Percentiles rank a stretch among this genome's conserved stretches.
Conservation (phyloP, 2,888 invertebrate genomes). For the Melitaea athalia region DNA sequence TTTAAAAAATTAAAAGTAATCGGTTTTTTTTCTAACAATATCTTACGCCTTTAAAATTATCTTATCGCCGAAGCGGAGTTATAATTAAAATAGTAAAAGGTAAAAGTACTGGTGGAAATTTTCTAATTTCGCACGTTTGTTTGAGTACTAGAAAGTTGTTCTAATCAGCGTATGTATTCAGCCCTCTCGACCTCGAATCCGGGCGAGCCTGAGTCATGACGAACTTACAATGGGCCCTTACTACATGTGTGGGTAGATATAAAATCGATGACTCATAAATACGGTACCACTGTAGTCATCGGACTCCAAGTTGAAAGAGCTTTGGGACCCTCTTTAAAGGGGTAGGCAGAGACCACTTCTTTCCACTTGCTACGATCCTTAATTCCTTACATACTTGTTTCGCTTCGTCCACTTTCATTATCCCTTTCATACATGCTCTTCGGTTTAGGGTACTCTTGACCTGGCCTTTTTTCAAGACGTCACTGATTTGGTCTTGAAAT, state of each 20-base stretch:
- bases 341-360: too few species aligned
- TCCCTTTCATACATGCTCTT: too few species aligned
- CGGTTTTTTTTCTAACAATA: neutral
- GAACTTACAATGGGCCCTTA: slow-evolving; percentile 44
- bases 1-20: neutral
- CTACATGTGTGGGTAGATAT: slow-evolving; percentile 7
- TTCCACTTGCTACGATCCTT: too few species aligned
- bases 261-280: slow-evolving; percentile 12
- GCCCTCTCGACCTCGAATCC: slow-evolving; percentile 65
- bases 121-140: slow-evolving; percentile 23
- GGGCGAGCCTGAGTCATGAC: slow-evolving; percentile 54
- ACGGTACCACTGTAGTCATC: slow-evolving; percentile 1
- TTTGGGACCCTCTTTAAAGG: too few species aligned
- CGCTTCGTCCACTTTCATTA: too few species aligned
- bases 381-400: too few species aligned
- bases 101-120: slow-evolving; percentile 10
- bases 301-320: slow-evolving; percentile 7
- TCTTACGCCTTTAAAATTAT: neutral
- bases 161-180: slow-evolving; percentile 38
- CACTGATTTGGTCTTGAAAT: too few species aligned
- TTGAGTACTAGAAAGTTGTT: slow-evolving; percentile 27
- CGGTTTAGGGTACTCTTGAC: too few species aligned
- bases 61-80: neutral
- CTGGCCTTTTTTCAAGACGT: too few species aligned
- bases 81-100: neutral